Conservation (phyloP, 2,888 invertebrate genomes). For the Limnephilus rhombicus region DNA sequence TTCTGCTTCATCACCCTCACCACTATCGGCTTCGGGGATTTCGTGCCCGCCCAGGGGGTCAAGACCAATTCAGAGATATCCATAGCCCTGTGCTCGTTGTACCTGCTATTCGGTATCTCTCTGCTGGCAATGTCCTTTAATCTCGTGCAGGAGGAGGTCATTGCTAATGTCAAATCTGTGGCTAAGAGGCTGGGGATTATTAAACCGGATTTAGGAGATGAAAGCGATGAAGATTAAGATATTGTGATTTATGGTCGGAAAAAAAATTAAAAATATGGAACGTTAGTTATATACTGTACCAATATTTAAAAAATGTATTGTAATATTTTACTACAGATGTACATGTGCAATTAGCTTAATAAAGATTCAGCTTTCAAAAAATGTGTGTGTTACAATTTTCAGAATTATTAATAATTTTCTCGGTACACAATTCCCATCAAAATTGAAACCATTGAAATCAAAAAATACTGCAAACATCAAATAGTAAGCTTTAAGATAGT, state of each 20-base stretch:
- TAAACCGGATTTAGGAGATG: conserved; percentile 83
- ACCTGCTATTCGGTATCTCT: conserved; percentile 95
- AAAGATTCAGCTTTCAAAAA: too few relatives aligned
- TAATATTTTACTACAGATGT: too few relatives aligned
- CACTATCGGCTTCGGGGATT: conserved; percentile 95
- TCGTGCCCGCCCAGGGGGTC: conserved; percentile 89
- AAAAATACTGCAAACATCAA: neutral
- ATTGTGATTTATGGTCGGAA: neutral
- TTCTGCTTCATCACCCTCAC: conserved; percentile 96
- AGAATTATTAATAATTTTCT: too few relatives aligned
- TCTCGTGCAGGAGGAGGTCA: conserved; percentile 95
- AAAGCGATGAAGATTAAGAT: conserved; percentile 75
- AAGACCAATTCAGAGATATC: conserved; percentile 72
- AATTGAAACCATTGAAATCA: too few relatives aligned
- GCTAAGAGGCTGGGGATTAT: conserved; percentile 93
- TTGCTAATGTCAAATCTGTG: conserved; percentile 90
- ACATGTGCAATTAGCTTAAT: too few relatives aligned
- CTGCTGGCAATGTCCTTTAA: conserved; percentile 98
- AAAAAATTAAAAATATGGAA: too few relatives aligned
- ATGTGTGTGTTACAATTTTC: too few relatives aligned
- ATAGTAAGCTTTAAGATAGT: neutral
- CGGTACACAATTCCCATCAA: too few relatives aligned
- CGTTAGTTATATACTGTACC: too few relatives aligned
- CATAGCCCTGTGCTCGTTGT: conserved; percentile 93
- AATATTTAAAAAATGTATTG: too few relatives aligned